Evolutionary conservation across 2,888 invertebrate species (phyloP).

Genomic region (Drosophila crucigera): DNA sequence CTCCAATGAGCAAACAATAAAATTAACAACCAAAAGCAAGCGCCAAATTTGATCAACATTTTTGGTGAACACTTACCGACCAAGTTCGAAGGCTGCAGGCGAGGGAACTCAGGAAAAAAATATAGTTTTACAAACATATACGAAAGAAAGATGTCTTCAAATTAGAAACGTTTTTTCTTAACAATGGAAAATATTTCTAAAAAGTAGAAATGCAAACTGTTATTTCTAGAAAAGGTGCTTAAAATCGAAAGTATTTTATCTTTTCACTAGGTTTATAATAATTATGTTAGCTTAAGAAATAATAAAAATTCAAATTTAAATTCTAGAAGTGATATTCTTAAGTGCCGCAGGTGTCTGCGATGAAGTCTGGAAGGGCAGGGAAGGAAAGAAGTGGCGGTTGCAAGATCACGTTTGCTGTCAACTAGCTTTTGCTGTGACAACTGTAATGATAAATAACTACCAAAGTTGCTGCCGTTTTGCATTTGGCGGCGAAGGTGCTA

Average conservation of each 20-base stretch:
- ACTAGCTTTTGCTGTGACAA: slow-evolving; percentile 60
- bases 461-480: slow-evolving; percentile 58
- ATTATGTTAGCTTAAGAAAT: background rate
- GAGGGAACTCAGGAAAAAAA: background rate
- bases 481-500: slow-evolving; percentile 36
- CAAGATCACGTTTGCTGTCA: slow-evolving; percentile 36
- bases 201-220: background rate
- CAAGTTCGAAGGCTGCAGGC: background rate
- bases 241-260: background rate
- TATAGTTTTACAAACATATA: background rate
- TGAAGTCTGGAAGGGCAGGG: background rate
- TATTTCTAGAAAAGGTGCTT: background rate
- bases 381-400: slow-evolving; percentile 6
- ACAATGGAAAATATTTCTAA: background rate
- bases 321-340: background rate
- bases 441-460: slow-evolving; percentile 58
- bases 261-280: background rate
- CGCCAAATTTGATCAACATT: background rate
- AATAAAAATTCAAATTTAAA: background rate
- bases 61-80: background rate
- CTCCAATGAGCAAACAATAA: background rate
- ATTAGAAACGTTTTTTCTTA: background rate
- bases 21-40: background rate
- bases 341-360: slow-evolving; percentile 38
- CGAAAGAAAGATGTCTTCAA: background rate